These are phyloP conservation scores for Cydia amplana DNA, from an alignment of 1,140 invertebrate genomes.

Conservation along the genomic window DNA sequence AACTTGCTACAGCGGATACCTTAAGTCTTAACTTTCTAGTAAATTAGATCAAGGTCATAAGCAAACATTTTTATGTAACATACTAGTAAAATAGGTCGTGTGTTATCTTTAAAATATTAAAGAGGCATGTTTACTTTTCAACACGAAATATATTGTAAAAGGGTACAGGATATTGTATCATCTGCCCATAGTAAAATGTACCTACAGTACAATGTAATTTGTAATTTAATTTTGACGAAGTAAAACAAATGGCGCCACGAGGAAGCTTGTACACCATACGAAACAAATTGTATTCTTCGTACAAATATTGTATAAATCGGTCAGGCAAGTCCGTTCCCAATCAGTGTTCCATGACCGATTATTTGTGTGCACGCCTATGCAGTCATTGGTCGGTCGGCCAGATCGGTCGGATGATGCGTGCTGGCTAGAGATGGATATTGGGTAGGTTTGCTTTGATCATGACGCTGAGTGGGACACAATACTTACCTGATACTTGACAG, in stretches of 20 bases:
- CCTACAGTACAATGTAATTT: too few species aligned
- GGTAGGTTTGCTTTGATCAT: neutral
- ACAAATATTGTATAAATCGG: neutral
- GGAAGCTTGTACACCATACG: too few species aligned
- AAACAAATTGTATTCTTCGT: neutral
- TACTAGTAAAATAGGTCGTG: too few species aligned
- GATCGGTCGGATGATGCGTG: neutral
- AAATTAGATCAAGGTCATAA: neutral
- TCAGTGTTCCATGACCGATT: conserved; percentile 1
- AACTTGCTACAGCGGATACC: neutral
- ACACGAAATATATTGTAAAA: too few species aligned
- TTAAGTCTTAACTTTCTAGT: neutral
- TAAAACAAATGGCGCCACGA: too few species aligned
- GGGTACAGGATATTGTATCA: too few species aligned
- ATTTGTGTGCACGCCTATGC: conserved; percentile 7
- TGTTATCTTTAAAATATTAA: too few species aligned
- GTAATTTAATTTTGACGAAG: too few species aligned
- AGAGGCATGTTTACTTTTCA: too few species aligned
- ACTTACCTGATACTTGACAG: neutral
- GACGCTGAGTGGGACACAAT: neutral
- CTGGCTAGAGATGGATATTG: neutral
- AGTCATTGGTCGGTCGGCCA: conserved; percentile 1
- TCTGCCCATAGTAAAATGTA: too few species aligned
- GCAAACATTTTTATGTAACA: too few species aligned
- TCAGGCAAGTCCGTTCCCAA: neutral